A percentile compares a stretch with the other conserved stretches of the same genome.
These are phyloP conservation scores for Drosophila yakuba DNA, from an alignment of 1,140 invertebrate genomes.

Conservation along the genomic window DNA sequence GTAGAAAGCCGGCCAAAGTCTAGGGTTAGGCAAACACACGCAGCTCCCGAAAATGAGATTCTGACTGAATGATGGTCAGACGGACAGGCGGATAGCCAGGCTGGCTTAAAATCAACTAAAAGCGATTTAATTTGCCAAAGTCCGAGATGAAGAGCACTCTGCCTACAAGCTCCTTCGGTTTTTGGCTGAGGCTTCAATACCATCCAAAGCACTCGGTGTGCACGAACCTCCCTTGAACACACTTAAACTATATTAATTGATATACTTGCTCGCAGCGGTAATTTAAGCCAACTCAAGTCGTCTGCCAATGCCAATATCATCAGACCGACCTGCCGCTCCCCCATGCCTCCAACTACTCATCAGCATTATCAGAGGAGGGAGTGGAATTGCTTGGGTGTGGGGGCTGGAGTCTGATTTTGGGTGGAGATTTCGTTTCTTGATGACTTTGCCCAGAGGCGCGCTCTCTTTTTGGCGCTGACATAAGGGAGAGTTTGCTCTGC, in stretches of 20 bases:
- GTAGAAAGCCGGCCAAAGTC: conserved; percentile 24
- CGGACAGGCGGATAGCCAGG: neutral
- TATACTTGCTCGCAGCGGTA: conserved; percentile 79
- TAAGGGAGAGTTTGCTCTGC: neutral
- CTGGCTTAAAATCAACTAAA: conserved; percentile 54
- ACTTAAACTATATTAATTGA: conserved; percentile 84
- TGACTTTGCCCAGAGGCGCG: conserved; percentile 58
- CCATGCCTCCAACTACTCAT: neutral
- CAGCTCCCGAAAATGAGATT: conserved; percentile 44
- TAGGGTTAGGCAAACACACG: conserved; percentile 60
- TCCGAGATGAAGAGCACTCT: conserved; percentile 24
- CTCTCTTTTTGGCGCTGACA: conserved; percentile 54
- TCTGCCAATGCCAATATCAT: conserved; percentile 69
- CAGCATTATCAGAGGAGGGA: conserved; percentile 8
- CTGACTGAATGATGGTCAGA: conserved; percentile 9
- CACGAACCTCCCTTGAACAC: conserved; percentile 29
- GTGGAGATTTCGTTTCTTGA: conserved; percentile 43
- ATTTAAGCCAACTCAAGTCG: conserved; percentile 77
- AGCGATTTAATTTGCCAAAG: conserved; percentile 65
- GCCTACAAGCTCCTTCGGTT: conserved; percentile 30
- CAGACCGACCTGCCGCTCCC: conserved; percentile 5
- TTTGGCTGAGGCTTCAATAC: conserved; percentile 25
- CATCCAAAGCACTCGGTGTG: neutral
- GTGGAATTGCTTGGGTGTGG: conserved; percentile 20
- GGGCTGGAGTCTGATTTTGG: neutral